A percentile compares a stretch with the other conserved stretches of the same genome.
These are phyloP conservation scores for Blastomussa wellsi DNA, from an alignment of 92 coral and sea anemone genomes.

Conservation along the genomic window DNA sequence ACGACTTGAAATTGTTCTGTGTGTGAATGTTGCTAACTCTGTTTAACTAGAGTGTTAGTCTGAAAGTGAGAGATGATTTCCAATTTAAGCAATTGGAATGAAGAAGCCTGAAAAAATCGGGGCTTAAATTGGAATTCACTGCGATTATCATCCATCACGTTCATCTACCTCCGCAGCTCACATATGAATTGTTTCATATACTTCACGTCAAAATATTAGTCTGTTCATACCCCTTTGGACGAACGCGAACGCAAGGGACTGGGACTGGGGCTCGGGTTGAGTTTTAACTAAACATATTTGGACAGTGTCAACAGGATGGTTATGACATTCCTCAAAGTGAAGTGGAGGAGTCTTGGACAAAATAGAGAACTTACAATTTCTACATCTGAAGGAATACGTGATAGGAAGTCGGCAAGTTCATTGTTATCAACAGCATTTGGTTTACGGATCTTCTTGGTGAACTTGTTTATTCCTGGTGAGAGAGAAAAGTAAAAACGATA, in stretches of 20 bases:
- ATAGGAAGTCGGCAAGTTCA: conserved; percentile 89
- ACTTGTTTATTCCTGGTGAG: conserved; percentile 83
- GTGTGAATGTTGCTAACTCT: neutral
- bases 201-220: too few species aligned
- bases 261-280: too few species aligned
- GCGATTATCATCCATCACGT: too few species aligned
- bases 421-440: conserved; percentile 98
- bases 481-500: neutral
- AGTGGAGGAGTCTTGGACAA: neutral
- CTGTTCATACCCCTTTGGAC: too few species aligned
- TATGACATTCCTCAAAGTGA: neutral
- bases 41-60: too few species aligned
- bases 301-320: neutral
- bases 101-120: too few species aligned
- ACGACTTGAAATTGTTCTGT: neutral
- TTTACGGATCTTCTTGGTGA: conserved; percentile 99
- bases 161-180: too few species aligned
- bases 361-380: conserved; percentile 73
- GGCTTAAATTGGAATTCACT: too few species aligned
- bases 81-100: too few species aligned
- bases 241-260: too few species aligned
- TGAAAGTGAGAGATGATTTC: too few species aligned
- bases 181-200: too few species aligned
- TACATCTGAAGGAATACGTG: conserved; percentile 94
- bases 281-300: neutral